These are phyloP conservation scores for Aramus guarauna DNA, from an alignment of 2,113 vertebrate genomes.

Conservation along the genomic window DNA sequence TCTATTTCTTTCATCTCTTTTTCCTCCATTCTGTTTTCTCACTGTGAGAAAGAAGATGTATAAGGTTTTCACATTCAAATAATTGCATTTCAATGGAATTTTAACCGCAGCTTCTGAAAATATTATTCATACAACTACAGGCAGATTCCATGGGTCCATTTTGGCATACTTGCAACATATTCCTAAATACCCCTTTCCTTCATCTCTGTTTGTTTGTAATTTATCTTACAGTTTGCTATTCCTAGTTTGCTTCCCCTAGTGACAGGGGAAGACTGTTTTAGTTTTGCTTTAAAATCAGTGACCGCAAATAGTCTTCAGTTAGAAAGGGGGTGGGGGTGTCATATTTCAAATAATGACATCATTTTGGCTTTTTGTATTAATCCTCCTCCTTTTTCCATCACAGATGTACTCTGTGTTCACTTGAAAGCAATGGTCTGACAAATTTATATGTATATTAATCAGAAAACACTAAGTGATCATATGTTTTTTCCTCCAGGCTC, in stretches of 20 bases:
- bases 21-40: background rate
- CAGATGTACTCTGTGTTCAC: background rate
- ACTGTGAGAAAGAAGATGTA: background rate
- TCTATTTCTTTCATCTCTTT: background rate
- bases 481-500: background rate
- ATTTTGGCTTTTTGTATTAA: background rate
- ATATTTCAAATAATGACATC: background rate
- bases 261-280: background rate
- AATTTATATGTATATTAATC: background rate
- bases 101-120: background rate
- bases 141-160: background rate
- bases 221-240: background rate
- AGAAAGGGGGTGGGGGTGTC: background rate
- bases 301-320: background rate
- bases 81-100: background rate
- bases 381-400: background rate
- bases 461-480: background rate
- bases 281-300: background rate
- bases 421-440: background rate
- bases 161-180: background rate
- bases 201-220: background rate
- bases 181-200: background rate
- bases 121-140: background rate
- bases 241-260: too few relatives aligned
- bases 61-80: background rate